phyloP scores from a whole-genome alignment of 2,797 vertebrate species.

The Darevskia mixta region DNA sequence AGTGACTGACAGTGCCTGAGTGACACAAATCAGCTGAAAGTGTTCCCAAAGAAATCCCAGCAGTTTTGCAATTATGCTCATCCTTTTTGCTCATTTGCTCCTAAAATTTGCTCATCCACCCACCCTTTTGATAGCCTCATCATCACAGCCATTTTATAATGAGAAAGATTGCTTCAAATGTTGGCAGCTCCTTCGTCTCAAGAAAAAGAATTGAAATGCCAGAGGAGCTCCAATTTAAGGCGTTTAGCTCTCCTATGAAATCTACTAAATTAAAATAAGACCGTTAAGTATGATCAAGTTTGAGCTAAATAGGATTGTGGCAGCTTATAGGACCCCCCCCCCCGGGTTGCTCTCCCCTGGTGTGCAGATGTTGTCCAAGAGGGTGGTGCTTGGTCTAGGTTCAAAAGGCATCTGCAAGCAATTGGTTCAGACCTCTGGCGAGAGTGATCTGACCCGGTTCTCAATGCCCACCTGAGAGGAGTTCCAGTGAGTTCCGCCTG shows the following conservation, averaged over 20 bases:
- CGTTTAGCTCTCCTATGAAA: constrained; percentile 34
- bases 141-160: constrained; percentile 31
- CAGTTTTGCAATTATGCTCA: constrained; percentile 28
- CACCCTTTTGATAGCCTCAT: constrained; percentile 14
- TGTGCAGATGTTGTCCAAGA: background rate
- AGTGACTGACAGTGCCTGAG: background rate
- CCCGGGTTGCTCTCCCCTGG: background rate
- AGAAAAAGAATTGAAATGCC: constrained; percentile 49
- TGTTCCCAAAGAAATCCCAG: constrained; percentile 35
- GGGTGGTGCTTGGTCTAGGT: too few relatives aligned
- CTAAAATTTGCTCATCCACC: constrained; percentile 41
- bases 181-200: constrained; percentile 42
- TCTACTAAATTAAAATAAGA: constrained; percentile 19
- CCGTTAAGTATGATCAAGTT: background rate
- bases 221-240: constrained; percentile 29
- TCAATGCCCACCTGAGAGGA: too few relatives aligned
- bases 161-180: constrained; percentile 43
- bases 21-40: constrained; percentile 28
- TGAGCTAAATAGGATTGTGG: background rate
- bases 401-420: background rate
- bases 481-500: too few relatives aligned
- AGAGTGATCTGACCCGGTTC: too few relatives aligned
- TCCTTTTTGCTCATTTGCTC: constrained; percentile 59
- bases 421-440: background rate
- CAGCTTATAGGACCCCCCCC: background rate